Evolutionary conservation across 2,113 vertebrate species (phyloP).

Genomic region (Chamaea fasciata): DNA sequence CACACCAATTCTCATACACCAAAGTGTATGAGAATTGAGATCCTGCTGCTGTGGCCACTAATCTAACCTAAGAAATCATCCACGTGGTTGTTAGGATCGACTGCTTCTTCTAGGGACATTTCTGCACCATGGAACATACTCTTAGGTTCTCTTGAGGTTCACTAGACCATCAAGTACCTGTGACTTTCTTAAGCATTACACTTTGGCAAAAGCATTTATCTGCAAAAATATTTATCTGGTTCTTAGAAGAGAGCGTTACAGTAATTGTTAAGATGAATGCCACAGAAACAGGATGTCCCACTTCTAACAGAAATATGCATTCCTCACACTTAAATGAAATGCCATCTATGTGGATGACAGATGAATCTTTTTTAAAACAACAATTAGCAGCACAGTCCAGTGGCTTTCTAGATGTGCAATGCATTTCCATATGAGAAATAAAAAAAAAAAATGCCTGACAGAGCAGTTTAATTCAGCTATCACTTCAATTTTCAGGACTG

Average conservation of each 20-base stretch:
- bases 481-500: neutral
- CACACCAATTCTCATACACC: neutral
- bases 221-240: neutral
- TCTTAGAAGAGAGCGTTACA: neutral
- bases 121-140: neutral
- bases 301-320: slow-evolving; percentile 53
- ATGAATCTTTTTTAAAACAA: slow-evolving; percentile 35
- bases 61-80: neutral
- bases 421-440: neutral
- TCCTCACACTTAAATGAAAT: slow-evolving; percentile 63
- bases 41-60: neutral
- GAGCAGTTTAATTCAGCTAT: neutral
- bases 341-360: slow-evolving; percentile 10
- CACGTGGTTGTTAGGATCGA: neutral
- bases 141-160: neutral
- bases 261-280: slow-evolving; percentile 37
- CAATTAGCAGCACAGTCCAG: slow-evolving; percentile 16
- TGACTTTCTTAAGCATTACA: neutral
- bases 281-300: neutral
- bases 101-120: neutral
- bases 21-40: neutral
- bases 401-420: neutral
- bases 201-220: neutral
- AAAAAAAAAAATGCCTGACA: neutral
- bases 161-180: neutral